A percentile compares a stretch with the other conserved stretches of the same genome.
These are phyloP conservation scores for Pseudorhiza aurosa DNA, from an alignment of 30 jellyfish, hydroid and myxozoan species.

Conservation along the genomic window DNA sequence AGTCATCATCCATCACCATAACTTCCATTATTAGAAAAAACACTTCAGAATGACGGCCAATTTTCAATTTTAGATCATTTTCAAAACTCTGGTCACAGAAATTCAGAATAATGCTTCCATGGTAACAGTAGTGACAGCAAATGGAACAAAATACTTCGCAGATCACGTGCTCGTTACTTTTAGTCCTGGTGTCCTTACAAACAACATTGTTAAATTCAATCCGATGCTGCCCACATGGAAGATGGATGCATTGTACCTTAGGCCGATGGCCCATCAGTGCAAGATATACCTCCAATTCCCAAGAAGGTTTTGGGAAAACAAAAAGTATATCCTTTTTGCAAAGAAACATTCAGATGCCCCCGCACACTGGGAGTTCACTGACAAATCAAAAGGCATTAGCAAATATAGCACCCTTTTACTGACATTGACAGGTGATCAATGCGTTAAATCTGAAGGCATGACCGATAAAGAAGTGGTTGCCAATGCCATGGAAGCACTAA, in stretches of 20 bases:
- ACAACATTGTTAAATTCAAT: constrained; percentile 33
- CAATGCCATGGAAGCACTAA: constrained; percentile 46
- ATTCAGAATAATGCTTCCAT: constrained; percentile 12
- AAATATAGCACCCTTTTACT: constrained; percentile 48
- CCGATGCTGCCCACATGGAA: constrained; percentile 88
- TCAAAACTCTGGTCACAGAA: constrained; percentile 36
- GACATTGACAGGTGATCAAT: constrained; percentile 70
- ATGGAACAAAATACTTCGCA: constrained; percentile 70
- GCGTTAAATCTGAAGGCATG: constrained; percentile 47
- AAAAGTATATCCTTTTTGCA: constrained; percentile 66
- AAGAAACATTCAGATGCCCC: constrained; percentile 26
- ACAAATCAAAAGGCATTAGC: constrained; percentile 32
- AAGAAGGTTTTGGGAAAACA: constrained; percentile 76
- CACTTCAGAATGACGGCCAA: neutral
- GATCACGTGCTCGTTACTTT: constrained; percentile 64
- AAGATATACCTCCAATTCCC: constrained; percentile 78
- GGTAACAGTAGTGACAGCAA: constrained; percentile 24
- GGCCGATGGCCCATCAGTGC: constrained; percentile 72
- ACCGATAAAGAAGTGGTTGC: constrained; percentile 48
- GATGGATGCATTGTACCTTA: constrained; percentile 47
- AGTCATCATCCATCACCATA: too few relatives aligned
- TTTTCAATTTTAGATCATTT: constrained; percentile 6
- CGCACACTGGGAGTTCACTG: constrained; percentile 80
- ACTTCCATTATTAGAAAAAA: too few relatives aligned
- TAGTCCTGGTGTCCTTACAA: constrained; percentile 70